These are phyloP conservation scores for Lycia hirtaria DNA, from an alignment of 2,888 invertebrate species.

Conservation along the genomic window DNA sequence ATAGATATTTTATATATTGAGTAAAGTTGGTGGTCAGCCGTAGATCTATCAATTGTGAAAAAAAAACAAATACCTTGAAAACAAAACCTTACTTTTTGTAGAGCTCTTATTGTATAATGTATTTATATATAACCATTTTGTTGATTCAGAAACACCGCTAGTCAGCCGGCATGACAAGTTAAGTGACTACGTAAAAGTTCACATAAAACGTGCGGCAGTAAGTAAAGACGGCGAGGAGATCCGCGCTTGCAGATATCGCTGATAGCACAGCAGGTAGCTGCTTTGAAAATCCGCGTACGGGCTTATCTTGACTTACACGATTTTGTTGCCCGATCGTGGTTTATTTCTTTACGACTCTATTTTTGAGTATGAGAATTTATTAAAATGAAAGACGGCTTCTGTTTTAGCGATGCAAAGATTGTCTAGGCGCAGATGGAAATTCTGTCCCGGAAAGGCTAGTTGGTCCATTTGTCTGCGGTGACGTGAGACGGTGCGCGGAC, in stretches of 20 bases:
- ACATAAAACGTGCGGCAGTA: conserved; percentile 31
- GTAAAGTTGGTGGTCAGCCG: too few species aligned
- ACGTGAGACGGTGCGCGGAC: conserved; percentile 70
- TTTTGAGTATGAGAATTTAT: conserved; percentile 22
- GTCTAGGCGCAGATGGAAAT: conserved; percentile 51
- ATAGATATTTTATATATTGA: not conserved
- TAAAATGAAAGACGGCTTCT: conserved; percentile 24
- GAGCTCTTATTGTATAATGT: not conserved
- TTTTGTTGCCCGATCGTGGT: conserved; percentile 14
- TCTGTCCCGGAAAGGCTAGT: conserved; percentile 61
- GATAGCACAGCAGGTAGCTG: conserved; percentile 36
- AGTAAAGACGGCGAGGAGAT: conserved; percentile 33
- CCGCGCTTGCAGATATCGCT: conserved; percentile 36
- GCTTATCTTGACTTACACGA: conserved; percentile 19
- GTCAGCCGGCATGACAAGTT: conserved; percentile 18
- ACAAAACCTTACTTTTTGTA: too few species aligned
- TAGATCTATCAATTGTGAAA: too few species aligned
- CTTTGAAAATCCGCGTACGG: conserved; percentile 38
- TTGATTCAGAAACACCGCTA: not conserved
- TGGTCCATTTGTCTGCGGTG: conserved; percentile 76
- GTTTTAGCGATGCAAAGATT: conserved; percentile 51
- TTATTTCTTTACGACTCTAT: conserved; percentile 15
- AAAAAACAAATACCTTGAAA: too few species aligned
- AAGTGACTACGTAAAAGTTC: conserved; percentile 15
- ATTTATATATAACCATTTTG: not conserved